Conservation (phyloP, 1,140 invertebrate species). For the Aporrectodea caliginosa region DNA sequence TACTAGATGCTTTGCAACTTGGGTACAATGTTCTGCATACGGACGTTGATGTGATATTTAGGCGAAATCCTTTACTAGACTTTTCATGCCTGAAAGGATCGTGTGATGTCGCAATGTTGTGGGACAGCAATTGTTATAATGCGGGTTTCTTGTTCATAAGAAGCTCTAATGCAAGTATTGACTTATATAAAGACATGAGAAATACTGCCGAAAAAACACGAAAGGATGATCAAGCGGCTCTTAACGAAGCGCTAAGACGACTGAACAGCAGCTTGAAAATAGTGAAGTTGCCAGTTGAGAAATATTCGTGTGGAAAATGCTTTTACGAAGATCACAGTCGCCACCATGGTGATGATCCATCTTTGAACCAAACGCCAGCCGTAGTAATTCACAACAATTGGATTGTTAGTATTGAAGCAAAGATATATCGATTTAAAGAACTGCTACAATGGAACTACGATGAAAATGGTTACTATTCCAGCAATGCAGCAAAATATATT, state of each 20-base stretch:
- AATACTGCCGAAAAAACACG: not conserved
- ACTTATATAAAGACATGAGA: not conserved
- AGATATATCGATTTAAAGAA: no score
- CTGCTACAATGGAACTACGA: no score
- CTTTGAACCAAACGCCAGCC: no score
- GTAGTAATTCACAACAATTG: no score
- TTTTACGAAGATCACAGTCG: no score
- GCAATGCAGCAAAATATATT: no score
- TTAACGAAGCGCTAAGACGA: not conserved
- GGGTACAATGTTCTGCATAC: conserved; percentile 26
- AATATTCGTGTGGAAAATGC: no score
- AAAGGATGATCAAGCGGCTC: not conserved
- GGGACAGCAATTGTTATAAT: conserved; percentile 15
- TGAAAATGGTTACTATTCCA: no score
- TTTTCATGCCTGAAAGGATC: not conserved
- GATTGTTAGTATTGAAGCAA: no score
- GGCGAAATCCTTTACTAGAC: conserved; percentile 16
- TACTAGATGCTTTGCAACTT: conserved; percentile 18
- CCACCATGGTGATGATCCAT: no score
- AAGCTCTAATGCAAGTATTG: not conserved
- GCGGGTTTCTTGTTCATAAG: conserved; percentile 22
- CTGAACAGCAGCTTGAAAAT: no score
- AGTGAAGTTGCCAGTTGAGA: no score
- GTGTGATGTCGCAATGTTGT: conserved; percentile 14
- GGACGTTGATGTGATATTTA: conserved; percentile 22